These are phyloP conservation scores for Panurus biarmicus DNA, from an alignment of 2,113 vertebrate species.

Conservation along the genomic window DNA sequence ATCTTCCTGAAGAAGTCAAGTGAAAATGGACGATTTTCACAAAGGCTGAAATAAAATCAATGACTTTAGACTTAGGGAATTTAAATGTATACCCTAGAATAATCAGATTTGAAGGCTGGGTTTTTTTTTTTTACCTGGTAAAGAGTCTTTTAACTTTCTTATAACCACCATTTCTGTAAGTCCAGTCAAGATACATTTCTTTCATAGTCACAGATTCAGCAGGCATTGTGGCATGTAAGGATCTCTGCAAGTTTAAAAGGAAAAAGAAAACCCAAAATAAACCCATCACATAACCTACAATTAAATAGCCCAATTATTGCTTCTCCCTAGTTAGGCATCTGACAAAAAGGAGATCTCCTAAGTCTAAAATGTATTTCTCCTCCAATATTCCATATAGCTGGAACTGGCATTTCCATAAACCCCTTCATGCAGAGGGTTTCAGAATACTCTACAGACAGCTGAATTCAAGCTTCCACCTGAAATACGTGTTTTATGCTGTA, in stretches of 20 bases:
- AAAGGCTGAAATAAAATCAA: conserved; percentile 71
- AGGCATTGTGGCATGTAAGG: conserved; percentile 67
- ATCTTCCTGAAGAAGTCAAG: conserved; percentile 88
- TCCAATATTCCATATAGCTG: background rate
- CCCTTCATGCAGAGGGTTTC: background rate
- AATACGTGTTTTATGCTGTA: background rate
- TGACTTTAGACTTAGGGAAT: background rate
- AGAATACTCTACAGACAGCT: background rate
- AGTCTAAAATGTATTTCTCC: background rate
- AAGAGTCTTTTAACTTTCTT: conserved; percentile 85
- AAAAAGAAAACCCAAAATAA: too few species aligned
- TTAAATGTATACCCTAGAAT: background rate
- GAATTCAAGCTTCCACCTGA: background rate
- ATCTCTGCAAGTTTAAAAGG: conserved; percentile 72
- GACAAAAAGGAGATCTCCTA: background rate
- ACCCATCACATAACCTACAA: background rate
- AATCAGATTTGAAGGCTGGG: background rate
- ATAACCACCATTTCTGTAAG: conserved; percentile 79
- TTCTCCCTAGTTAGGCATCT: background rate
- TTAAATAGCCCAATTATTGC: background rate
- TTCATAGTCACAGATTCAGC: conserved; percentile 80
- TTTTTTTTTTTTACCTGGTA: conserved; percentile 73
- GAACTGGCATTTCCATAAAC: background rate
- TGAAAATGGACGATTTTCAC: conserved; percentile 84
- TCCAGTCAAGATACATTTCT: conserved; percentile 88